A percentile compares a stretch with the other conserved stretches of the same genome.
These are phyloP conservation scores for Brachionus calyciflorus DNA, from an alignment of 1,140 invertebrate species.

Conservation along the genomic window DNA sequence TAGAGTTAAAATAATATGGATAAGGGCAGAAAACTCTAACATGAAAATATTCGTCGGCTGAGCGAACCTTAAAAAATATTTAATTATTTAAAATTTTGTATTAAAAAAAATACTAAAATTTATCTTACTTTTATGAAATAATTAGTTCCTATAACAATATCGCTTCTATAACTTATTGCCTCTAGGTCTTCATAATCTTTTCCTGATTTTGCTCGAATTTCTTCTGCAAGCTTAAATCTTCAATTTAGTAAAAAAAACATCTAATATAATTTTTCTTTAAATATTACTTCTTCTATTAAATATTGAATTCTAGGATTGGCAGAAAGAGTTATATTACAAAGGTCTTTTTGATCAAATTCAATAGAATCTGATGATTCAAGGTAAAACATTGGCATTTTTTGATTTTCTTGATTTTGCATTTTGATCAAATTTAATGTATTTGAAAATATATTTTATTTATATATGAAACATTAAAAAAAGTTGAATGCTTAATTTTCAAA, in stretches of 20 bases:
- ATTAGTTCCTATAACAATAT: constrained; percentile 40
- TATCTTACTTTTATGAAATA: constrained; percentile 45
- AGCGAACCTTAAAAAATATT: background rate
- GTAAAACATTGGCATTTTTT: background rate
- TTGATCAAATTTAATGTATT: background rate
- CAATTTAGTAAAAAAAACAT: background rate
- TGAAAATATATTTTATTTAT: background rate
- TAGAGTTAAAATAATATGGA: background rate
- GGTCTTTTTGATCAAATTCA: background rate
- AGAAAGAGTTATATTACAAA: constrained; percentile 3
- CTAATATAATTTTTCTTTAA: background rate
- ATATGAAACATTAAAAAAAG: background rate
- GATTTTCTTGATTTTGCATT: background rate
- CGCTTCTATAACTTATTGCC: constrained; percentile 12
- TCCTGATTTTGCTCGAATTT: constrained; percentile 14
- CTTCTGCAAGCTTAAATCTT: background rate
- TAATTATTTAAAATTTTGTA: background rate
- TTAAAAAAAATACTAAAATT: background rate
- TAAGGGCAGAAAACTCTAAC: constrained; percentile 30
- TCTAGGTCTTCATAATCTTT: background rate
- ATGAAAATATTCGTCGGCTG: constrained; percentile 13
- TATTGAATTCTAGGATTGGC: constrained; percentile 27
- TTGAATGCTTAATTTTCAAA: too few relatives aligned
- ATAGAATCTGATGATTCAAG: background rate
- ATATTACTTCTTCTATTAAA: constrained; percentile 22